Evolutionary conservation across 2,797 vertebrate genomes (phyloP).

Genomic region (Pseudochirops cupreus): DNA sequence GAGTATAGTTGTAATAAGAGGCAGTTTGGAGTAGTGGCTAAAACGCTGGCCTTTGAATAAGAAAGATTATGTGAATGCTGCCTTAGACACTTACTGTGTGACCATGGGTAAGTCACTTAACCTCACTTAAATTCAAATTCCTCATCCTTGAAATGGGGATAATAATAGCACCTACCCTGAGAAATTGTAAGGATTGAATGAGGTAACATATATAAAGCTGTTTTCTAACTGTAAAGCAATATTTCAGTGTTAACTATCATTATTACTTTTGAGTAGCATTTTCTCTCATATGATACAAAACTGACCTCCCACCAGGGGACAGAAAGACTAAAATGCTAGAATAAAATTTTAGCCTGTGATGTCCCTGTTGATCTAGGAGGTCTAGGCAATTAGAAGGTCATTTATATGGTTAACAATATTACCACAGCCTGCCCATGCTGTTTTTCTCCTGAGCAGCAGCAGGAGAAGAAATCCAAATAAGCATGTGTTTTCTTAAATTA

Average conservation of each 20-base stretch:
- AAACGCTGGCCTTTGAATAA: not conserved
- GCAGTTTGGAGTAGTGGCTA: not conserved
- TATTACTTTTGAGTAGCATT: not conserved
- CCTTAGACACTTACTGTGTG: not conserved
- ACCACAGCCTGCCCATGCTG: not conserved
- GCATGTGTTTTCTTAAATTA: conserved; percentile 63
- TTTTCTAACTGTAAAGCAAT: not conserved
- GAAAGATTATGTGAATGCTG: not conserved
- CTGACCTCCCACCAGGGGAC: conserved; percentile 67
- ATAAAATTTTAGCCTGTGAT: conserved; percentile 69
- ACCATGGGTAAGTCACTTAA: not conserved
- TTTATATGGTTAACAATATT: conserved; percentile 73
- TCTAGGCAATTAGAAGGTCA: conserved; percentile 75
- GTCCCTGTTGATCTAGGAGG: conserved; percentile 67
- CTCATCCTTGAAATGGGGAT: not conserved
- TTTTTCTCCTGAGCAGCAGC: conserved; percentile 59
- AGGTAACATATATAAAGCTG: not conserved
- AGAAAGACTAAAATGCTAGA: conserved; percentile 68
- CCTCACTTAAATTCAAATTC: not conserved
- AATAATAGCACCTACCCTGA: not conserved
- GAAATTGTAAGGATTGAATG: not conserved
- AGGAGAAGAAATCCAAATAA: conserved; percentile 71
- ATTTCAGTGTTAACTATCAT: not conserved
- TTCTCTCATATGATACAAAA: conserved; percentile 29
- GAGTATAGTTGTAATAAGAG: conserved; percentile 27